Evolutionary conservation across 2,797 vertebrate species (phyloP).

Genomic region (Sebastes matsubarae): DNA sequence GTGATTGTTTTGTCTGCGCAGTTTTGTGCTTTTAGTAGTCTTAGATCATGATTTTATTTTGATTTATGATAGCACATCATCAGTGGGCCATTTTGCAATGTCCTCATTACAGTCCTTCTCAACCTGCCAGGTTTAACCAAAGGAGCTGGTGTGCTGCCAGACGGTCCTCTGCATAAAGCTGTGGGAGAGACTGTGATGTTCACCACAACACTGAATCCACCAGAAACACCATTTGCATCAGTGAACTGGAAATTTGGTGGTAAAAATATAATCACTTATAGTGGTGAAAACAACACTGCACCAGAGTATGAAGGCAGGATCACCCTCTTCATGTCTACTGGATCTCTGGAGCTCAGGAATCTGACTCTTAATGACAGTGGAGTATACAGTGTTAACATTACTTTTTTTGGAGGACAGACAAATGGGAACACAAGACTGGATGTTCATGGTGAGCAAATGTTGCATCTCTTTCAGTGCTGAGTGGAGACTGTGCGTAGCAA

Average conservation of each 20-base stretch:
- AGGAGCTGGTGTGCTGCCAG: slow-evolving; percentile 44
- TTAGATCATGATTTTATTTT: too few species aligned
- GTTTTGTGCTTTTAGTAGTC: neutral
- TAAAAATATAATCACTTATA: rapidly evolving
- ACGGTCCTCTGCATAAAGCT: neutral
- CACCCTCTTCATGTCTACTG: neutral
- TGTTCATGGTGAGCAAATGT: slow-evolving; percentile 32
- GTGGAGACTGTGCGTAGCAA: neutral
- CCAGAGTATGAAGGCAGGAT: neutral
- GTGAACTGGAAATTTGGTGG: rapidly evolving
- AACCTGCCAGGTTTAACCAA: slow-evolving; percentile 47
- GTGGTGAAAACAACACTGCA: rapidly evolving
- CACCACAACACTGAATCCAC: neutral
- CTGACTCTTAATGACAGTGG: slow-evolving; percentile 44
- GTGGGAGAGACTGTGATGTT: slow-evolving; percentile 33
- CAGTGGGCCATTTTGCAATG: neutral
- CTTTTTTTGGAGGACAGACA: too few species aligned
- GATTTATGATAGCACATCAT: too few species aligned
- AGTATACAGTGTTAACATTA: rapidly evolving
- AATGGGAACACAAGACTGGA: rapidly evolving
- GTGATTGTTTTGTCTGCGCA: neutral
- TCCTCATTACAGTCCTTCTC: neutral
- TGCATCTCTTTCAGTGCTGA: neutral
- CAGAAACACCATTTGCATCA: rapidly evolving
- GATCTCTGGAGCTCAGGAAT: slow-evolving; percentile 4